phyloP scores from a whole-genome alignment of 2,113 vertebrate genomes.

The Choloepus hoffmanni region DNA sequence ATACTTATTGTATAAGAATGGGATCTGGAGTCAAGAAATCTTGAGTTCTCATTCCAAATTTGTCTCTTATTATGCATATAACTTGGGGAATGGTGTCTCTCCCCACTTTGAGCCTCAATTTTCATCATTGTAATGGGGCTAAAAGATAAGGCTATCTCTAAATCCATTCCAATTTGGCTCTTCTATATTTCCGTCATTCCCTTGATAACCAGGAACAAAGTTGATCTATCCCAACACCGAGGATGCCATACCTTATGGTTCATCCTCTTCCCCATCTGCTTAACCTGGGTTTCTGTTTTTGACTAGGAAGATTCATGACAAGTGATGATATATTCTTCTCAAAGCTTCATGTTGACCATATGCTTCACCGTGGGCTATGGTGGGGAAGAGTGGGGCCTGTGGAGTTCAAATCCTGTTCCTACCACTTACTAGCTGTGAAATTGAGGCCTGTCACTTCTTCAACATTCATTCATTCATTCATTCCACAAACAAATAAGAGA shows the following conservation, averaged over 20 bases:
- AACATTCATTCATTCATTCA: not conserved
- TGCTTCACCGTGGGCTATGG: not conserved
- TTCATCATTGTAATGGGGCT: not conserved
- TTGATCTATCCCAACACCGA: not conserved
- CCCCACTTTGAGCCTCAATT: not conserved
- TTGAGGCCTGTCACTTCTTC: not conserved
- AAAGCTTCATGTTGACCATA: not conserved
- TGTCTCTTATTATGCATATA: not conserved
- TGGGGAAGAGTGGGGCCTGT: not conserved
- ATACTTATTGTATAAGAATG: not conserved
- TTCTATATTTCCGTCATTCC: not conserved
- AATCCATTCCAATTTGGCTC: not conserved
- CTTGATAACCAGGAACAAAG: not conserved
- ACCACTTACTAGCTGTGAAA: not conserved
- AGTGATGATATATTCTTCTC: not conserved
- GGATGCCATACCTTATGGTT: not conserved
- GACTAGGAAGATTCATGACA: not conserved
- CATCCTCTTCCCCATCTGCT: not conserved
- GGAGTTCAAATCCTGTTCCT: not conserved
- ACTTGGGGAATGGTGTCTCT: not conserved
- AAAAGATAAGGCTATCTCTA: not conserved
- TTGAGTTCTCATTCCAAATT: not conserved
- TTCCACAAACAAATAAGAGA: not conserved
- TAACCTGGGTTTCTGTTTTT: not conserved
- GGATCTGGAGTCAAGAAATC: not conserved